These are phyloP conservation scores for Porites lobata DNA, from an alignment of 92 coral and sea anemone species.

Conservation along the genomic window DNA sequence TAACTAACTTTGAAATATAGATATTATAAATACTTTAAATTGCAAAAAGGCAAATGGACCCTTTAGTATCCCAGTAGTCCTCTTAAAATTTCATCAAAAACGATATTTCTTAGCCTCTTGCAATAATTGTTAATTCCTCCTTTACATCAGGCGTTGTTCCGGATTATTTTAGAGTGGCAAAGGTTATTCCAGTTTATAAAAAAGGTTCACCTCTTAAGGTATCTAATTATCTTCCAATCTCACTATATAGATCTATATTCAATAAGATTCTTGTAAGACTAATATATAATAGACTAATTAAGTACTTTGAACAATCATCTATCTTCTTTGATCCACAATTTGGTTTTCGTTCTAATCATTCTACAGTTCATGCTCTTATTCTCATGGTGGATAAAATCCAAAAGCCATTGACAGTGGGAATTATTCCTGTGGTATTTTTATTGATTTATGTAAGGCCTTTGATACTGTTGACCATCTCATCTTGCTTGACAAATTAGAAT, in stretches of 20 bases:
- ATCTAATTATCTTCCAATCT: slow-evolving; percentile 55
- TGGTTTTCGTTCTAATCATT: slow-evolving; percentile 66
- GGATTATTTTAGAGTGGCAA: slow-evolving; percentile 40
- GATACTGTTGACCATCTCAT: slow-evolving; percentile 49
- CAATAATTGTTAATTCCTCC: slow-evolving; percentile 30
- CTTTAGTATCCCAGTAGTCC: slow-evolving; percentile 28
- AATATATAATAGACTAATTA: slow-evolving; percentile 34
- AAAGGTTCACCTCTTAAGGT: slow-evolving; percentile 34
- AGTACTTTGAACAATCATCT: slow-evolving; percentile 29
- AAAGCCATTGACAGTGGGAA: slow-evolving; percentile 34
- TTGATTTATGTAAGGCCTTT: slow-evolving; percentile 61
- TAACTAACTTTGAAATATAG: slow-evolving; percentile 33
- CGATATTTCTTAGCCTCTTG: slow-evolving; percentile 40
- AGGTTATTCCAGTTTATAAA: slow-evolving; percentile 45
- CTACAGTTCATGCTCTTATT: slow-evolving; percentile 55
- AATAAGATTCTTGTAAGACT: slow-evolving; percentile 52
- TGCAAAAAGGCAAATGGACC: too few relatives aligned
- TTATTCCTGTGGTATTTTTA: slow-evolving; percentile 64
- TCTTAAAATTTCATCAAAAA: slow-evolving; percentile 31
- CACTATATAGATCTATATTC: slow-evolving; percentile 8
- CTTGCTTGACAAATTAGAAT: slow-evolving; percentile 28
- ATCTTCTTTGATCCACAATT: slow-evolving; percentile 53
- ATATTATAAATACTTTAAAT: background rate
- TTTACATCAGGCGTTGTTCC: slow-evolving; percentile 54
- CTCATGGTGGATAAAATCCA: slow-evolving; percentile 50